phyloP scores from a whole-genome alignment of 1,140 invertebrate species.

The Pentalonia nigronervosa region DNA sequence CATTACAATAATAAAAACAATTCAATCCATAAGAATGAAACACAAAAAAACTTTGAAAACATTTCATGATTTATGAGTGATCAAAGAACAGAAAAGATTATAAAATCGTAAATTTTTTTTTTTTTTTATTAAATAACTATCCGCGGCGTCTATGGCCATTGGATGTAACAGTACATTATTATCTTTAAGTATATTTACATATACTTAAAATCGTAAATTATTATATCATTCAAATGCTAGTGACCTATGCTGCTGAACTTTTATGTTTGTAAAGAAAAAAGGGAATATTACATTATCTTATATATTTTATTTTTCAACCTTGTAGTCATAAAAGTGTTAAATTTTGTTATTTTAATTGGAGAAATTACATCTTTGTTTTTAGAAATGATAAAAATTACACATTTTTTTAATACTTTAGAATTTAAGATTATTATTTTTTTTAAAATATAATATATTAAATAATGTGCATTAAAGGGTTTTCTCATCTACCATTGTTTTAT shows the following conservation, averaged over 20 bases:
- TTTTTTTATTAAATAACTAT: too few relatives aligned
- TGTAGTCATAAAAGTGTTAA: neutral
- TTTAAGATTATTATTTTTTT: slow-evolving; percentile 8
- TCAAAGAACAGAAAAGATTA: neutral
- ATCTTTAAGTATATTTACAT: too few relatives aligned
- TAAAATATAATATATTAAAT: neutral
- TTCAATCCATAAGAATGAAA: neutral
- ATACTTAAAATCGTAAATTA: neutral
- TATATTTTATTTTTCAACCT: slow-evolving; percentile 4
- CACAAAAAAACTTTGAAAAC: neutral
- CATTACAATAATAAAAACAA: slow-evolving; percentile 1
- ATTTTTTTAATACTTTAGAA: neutral
- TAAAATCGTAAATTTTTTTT: neutral
- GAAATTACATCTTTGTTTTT: neutral
- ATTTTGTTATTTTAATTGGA: neutral
- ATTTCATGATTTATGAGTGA: neutral
- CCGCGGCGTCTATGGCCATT: too few relatives aligned
- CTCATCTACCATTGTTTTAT: neutral
- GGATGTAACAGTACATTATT: too few relatives aligned
- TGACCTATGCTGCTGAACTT: neutral
- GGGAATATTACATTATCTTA: neutral
- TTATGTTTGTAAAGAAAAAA: neutral
- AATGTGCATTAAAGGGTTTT: neutral
- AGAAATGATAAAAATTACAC: neutral
- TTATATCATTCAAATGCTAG: neutral